Evolutionary conservation across 2,797 vertebrate species (phyloP), one percentile per base, ranked within the genome.

Genomic region (Pteronotus mesoamericanus): DNA sequence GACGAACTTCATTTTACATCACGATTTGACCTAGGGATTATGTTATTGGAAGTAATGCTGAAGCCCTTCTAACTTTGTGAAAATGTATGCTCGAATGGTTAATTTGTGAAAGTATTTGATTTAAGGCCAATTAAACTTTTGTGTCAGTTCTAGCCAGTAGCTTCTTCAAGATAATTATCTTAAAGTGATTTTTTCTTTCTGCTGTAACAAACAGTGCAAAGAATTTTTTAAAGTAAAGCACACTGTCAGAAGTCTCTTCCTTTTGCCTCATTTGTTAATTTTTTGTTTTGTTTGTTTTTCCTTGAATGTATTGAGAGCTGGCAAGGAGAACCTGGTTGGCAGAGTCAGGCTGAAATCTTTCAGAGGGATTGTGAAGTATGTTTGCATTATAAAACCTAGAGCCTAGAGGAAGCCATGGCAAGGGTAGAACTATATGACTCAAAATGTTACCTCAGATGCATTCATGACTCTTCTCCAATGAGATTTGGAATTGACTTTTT

Each of bases 1-100:
- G 8, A 44, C 89, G 24, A 95, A 80, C 24, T 69, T 95, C 77
- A 48, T 94, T 95, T 95, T 88, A 77, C 32, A 72, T n/a, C 26
- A 42, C 5, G 29, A 72, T 91, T 72, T 94, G 69, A 83, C 48
- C 44, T 8, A 66, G 19, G 64, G 39, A 42, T 89, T 93, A 79
- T 77, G 18, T 69, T 72, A 32, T 86, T 85, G 75, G 46, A 95
- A 90, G 48, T 75, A 29, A 88, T 39, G 32, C 48, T 91, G 79
- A 75, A 84, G 24, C 44, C 46, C 24, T 95, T 21, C 57, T 91
- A 29, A 84, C 22, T 87, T 82, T 64, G 79, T 79, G 15, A 83
- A 86, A 71, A 29, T 71, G 21, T 2, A 21, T n/a, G 32, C 34
- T 89, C 32, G 29, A 2, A 10, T 95, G 53, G 32, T 82, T 96